Evolutionary conservation across 2,888 invertebrate species (phyloP).

Genomic region (Caenorhabditis angaria): DNA sequence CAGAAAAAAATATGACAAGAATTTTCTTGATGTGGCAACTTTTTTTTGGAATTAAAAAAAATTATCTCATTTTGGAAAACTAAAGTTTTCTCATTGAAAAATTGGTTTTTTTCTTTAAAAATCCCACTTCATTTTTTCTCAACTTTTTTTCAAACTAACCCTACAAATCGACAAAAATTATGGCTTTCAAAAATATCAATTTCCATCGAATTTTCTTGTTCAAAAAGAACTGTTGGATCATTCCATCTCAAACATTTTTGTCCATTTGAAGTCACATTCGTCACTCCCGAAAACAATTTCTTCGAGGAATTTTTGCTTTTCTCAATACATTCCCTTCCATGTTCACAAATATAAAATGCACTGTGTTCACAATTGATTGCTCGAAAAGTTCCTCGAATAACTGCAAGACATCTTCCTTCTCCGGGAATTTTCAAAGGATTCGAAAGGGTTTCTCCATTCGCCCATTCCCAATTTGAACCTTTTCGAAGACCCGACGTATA

Average conservation of each 20-base stretch:
- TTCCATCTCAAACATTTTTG: constrained; percentile 58
- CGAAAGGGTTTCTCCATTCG: constrained; percentile 45
- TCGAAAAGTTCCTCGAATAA: constrained; percentile 23
- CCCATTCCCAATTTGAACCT: constrained; percentile 59
- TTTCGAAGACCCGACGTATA: constrained; percentile 59
- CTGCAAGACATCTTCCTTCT: constrained; percentile 46
- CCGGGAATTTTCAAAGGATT: constrained; percentile 26
- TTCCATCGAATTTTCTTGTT: constrained; percentile 16
- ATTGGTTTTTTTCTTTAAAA: too few species aligned
- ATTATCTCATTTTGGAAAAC: too few species aligned
- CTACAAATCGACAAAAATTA: constrained; percentile 45
- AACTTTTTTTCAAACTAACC: constrained; percentile 14
- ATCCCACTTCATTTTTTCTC: neutral
- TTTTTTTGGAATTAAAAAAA: neutral
- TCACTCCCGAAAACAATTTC: constrained; percentile 29
- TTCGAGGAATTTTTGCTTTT: too few species aligned
- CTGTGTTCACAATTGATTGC: constrained; percentile 54
- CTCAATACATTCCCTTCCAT: constrained; percentile 50
- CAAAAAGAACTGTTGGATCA: constrained; percentile 49
- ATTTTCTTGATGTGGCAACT: neutral
- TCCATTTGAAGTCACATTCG: constrained; percentile 25
- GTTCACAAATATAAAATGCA: constrained; percentile 52
- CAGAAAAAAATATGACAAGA: neutral
- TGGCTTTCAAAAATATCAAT: constrained; percentile 30
- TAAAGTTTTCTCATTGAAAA: too few species aligned